These are phyloP conservation scores for Noturus placidus DNA, from an alignment of 2,113 vertebrate genomes.

Conservation along the genomic window DNA sequence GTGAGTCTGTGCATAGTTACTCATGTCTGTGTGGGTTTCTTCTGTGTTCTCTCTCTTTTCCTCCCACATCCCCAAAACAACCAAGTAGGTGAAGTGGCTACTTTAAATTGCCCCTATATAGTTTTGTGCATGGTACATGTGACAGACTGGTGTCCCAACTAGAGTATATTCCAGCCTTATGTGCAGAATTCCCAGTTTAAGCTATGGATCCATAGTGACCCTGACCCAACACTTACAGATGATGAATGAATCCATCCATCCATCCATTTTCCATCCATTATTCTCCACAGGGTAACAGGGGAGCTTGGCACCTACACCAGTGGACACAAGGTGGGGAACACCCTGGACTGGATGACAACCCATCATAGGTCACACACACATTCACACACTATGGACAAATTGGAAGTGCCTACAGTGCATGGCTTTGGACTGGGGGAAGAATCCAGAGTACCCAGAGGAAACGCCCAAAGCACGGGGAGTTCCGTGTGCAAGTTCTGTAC, in stretches of 20 bases:
- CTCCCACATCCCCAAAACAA: not conserved
- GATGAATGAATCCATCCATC: not conserved
- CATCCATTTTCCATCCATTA: too few relatives aligned
- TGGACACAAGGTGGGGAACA: too few relatives aligned
- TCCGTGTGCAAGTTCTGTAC: too few relatives aligned
- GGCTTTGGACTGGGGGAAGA: too few relatives aligned
- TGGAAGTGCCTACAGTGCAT: too few relatives aligned
- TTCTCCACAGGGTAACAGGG: too few relatives aligned
- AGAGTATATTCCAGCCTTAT: not conserved
- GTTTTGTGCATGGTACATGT: not conserved
- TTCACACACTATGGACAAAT: too few relatives aligned
- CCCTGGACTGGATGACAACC: too few relatives aligned
- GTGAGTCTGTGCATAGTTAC: not conserved
- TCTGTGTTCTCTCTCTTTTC: not conserved
- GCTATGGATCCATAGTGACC: not conserved
- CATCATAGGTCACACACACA: too few relatives aligned
- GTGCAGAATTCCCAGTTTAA: not conserved
- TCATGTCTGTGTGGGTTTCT: not conserved
- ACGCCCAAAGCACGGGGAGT: too few relatives aligned
- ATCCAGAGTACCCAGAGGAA: too few relatives aligned
- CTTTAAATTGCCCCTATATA: not conserved
- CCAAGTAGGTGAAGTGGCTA: not conserved
- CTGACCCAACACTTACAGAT: not conserved
- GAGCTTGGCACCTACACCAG: too few relatives aligned
- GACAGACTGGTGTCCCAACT: not conserved